Base-by-base conservation (phyloP, 2,888 invertebrate species). In the Ophioninae sp. region DNA sequence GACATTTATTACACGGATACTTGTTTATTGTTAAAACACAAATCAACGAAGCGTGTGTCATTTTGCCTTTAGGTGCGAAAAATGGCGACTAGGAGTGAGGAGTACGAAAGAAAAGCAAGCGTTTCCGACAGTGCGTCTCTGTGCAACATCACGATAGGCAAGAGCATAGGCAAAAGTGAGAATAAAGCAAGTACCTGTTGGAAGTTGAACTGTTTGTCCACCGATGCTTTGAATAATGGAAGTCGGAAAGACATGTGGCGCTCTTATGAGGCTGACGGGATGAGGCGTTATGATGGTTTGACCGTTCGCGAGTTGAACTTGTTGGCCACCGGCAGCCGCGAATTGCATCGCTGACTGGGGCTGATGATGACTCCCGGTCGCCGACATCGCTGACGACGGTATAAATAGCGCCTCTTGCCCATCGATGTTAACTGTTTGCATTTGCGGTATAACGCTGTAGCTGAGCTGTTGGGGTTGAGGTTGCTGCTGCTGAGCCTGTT, bases 401-500 rank as follows among this genome's bases (percentile, higher is more conserved):
- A 98, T 98, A 91, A 98, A 97, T 30, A 98, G 94, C 0, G 98
- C 98, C 90, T 98, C 98, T 91, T 98, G 98, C 0, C 98, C 98
- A 92, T 98, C 98, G 23, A 98, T 96, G 23, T 97, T 98, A 78
- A 98, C 97, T 0, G 98, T 96, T 92, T 98, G 98, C 95, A 98
- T 96, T 58, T 97, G 97, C 74, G 95, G 96, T 89, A 96, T 95
- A 10, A 95, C 95, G 83, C 89, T 93, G 80, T 91, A 92, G 68
- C 91, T 92, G 39, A 92, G 89, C 86, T 95, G 95, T 37, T 95
- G 95, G 82, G 94, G 94, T 68, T 93, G 93, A 69, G 94, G 94
- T 83, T 94, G 94, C 37, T 89, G 90, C 78, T 94, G 94, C 80
- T 94, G 94, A 86, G 93, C 93, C 85, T 93, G 93, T 6, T 94